Conservation (phyloP, 2,888 invertebrate genomes). For the Agrochola lychnidis region DNA sequence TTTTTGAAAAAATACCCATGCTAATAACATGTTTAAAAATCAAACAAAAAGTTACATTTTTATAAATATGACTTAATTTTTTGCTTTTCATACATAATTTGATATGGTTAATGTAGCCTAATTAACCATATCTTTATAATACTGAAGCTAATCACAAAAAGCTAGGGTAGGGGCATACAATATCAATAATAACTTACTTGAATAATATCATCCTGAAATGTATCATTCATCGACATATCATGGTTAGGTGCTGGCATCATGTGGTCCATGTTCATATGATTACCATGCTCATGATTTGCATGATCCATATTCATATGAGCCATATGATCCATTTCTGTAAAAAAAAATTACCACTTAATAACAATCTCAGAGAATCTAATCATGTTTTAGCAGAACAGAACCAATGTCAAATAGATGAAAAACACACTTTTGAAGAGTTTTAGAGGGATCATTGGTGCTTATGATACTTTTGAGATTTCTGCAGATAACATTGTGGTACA, state of each 20-base stretch:
- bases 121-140: neutral
- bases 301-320: constrained; percentile 73
- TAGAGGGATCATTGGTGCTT: neutral
- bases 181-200: constrained; percentile 36
- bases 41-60: neutral
- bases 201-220: constrained; percentile 64
- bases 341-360: neutral
- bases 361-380: neutral
- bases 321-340: constrained; percentile 69
- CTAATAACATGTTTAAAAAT: no score
- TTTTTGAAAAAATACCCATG: no score
- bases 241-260: constrained; percentile 65
- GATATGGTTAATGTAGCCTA: neutral
- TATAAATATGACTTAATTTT: neutral
- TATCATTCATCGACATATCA: constrained; percentile 68
- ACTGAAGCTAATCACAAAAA: neutral
- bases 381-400: neutral
- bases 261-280: constrained; percentile 67
- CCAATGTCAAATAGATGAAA: neutral
- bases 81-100: neutral
- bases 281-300: constrained; percentile 69
- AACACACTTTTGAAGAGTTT: neutral
- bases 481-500: neutral
- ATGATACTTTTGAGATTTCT: neutral
- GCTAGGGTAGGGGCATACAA: neutral